Evolutionary conservation across 2,888 invertebrate genomes (phyloP).

Genomic region (Acleris holmiana): DNA sequence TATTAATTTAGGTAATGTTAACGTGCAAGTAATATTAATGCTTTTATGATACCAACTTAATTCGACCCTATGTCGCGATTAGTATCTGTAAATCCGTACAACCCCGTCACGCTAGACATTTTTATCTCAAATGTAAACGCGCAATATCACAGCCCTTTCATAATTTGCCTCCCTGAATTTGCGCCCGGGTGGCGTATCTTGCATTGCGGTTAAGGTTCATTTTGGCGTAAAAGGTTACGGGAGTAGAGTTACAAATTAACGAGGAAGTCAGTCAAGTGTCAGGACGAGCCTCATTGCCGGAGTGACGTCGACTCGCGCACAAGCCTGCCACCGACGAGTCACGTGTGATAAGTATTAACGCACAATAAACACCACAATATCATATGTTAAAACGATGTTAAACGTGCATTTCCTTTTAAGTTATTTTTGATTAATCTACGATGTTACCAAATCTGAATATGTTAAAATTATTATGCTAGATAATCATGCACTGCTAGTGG

Average conservation of each 20-base stretch:
- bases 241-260: conserved; percentile 77
- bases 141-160: conserved; percentile 54
- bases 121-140: conserved; percentile 71
- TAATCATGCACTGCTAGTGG: too few relatives aligned
- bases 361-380: conserved; percentile 20
- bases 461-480: too few relatives aligned
- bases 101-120: conserved; percentile 56
- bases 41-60: too few relatives aligned
- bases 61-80: conserved; percentile 41
- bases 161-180: conserved; percentile 48
- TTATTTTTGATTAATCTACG: too few relatives aligned
- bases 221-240: conserved; percentile 55
- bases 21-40: background rate
- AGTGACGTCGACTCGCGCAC: conserved; percentile 57
- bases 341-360: conserved; percentile 24
- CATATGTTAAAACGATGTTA: conserved; percentile 3
- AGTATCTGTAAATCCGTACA: conserved; percentile 50
- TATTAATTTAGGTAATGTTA: background rate
- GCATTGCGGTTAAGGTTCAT: conserved; percentile 54
- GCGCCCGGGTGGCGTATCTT: conserved; percentile 45
- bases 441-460: too few relatives aligned
- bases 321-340: conserved; percentile 50
- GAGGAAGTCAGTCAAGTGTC: conserved; percentile 77
- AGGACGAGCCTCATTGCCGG: conserved; percentile 59
- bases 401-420: too few relatives aligned